phyloP scores from a whole-genome alignment of 2,113 vertebrate species.

The Bufo bufo region DNA sequence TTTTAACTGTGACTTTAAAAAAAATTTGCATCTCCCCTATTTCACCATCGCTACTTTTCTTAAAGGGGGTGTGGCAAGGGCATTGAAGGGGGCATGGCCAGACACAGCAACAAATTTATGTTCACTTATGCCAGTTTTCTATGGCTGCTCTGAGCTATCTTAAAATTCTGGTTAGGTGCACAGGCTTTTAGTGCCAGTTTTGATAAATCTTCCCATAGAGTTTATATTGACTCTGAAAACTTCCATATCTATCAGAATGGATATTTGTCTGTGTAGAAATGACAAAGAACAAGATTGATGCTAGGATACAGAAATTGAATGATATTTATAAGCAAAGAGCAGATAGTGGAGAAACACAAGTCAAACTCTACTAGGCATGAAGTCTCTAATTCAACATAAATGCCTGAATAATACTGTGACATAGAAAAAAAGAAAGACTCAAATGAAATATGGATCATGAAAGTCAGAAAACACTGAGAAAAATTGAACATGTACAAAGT shows the following conservation, averaged over 20 bases:
- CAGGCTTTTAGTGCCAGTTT: no score
- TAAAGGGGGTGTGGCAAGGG: no score
- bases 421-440: neutral
- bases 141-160: no score
- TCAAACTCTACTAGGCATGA: slow-evolving; percentile 15
- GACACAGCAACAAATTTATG: no score
- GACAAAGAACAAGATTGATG: slow-evolving; percentile 4
- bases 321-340: neutral
- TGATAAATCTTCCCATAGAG: neutral
- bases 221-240: slow-evolving; percentile 11
- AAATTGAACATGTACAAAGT: neutral
- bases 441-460: slow-evolving; percentile 17
- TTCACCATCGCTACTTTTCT: no score
- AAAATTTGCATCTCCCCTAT: no score
- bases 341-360: neutral
- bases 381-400: neutral
- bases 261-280: slow-evolving; percentile 9
- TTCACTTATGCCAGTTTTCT: no score
- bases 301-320: neutral
- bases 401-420: neutral
- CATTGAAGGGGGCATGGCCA: no score
- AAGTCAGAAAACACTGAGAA: neutral
- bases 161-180: no score
- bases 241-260: slow-evolving; percentile 5
- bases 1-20: no score